A percentile compares a stretch with the other conserved stretches of the same genome.
Evolutionary conservation across 2,113 vertebrate species (phyloP).

Genomic region (Sus scrofa): T2T-Sscrofa CM000824.6:140635001-140635500

Average conservation of each 20-base stretch:
- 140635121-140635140: neutral
- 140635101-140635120: neutral
- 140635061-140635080: neutral
- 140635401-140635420: neutral
- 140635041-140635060: neutral
- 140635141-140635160: neutral
- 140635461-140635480: neutral
- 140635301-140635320: neutral
- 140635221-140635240: neutral
- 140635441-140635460: neutral
- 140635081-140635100: neutral
- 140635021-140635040: neutral
- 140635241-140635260: neutral
- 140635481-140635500: neutral
- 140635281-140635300: neutral
- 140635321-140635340: neutral
- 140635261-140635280: neutral
- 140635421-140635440: neutral
- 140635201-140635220: neutral
- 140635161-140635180: neutral
- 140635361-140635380: neutral
- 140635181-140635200: neutral
- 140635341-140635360: neutral
- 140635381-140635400: neutral
- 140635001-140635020: neutral